Conservation (phyloP, 2,797 vertebrate genomes). For the Semaprochilodus insignis region DNA sequence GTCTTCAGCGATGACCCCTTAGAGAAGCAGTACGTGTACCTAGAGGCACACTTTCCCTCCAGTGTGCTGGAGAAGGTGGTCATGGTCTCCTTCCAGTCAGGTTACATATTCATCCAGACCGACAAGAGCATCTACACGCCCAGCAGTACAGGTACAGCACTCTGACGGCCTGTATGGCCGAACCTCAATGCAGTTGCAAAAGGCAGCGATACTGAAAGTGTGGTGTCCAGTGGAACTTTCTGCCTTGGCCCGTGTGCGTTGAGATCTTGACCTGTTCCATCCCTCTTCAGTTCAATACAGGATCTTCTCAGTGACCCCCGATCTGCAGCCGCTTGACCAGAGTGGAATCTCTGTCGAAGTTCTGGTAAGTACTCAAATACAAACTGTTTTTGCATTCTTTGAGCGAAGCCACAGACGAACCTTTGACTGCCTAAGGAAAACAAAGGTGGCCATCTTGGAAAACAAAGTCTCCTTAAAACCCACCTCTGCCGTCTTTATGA, state of each 20-base stretch:
- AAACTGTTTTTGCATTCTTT: too few relatives aligned
- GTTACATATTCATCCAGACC: constrained; percentile 63
- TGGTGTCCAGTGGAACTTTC: background rate
- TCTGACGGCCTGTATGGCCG: background rate
- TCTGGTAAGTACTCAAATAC: constrained; percentile 63
- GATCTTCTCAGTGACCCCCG: constrained; percentile 72
- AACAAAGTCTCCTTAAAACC: too few relatives aligned
- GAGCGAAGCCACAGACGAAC: too few relatives aligned
- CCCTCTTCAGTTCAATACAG: constrained; percentile 69
- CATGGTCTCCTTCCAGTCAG: constrained; percentile 58
- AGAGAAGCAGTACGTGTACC: constrained; percentile 59
- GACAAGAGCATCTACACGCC: constrained; percentile 64
- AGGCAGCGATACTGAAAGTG: too few relatives aligned
- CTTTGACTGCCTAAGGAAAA: too few relatives aligned
- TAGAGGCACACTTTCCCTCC: constrained; percentile 53
- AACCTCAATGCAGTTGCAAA: too few relatives aligned
- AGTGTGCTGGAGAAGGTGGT: constrained; percentile 51
- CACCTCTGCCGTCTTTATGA: too few relatives aligned
- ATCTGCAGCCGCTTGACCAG: constrained; percentile 65
- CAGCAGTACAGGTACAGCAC: background rate
- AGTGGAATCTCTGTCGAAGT: constrained; percentile 64
- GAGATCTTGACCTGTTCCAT: constrained; percentile 8
- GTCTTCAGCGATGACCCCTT: constrained; percentile 24
- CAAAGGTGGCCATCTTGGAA: too few relatives aligned
- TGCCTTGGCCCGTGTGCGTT: background rate